Conservation (phyloP, 2,797 vertebrate species). For the Danio jaintianensis region DNA sequence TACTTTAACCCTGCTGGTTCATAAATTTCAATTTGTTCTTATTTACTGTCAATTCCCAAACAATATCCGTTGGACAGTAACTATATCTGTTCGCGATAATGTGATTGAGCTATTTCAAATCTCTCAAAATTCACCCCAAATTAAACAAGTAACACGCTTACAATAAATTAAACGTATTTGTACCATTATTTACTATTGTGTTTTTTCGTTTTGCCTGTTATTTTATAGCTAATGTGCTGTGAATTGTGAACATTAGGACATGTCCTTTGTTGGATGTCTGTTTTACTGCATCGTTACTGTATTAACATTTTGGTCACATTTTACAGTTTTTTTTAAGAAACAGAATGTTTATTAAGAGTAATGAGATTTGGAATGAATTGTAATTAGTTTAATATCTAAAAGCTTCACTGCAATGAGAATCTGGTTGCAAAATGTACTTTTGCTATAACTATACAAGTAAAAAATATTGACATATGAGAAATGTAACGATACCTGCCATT, state of each 20-base stretch:
- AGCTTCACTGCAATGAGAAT: neutral
- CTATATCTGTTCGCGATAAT: neutral
- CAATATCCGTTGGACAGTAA: neutral
- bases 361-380: neutral
- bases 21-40: neutral
- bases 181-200: neutral
- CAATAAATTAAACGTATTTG: neutral
- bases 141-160: neutral
- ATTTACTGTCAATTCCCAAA: neutral
- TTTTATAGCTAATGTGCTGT: neutral
- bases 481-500: no score
- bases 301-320: no score
- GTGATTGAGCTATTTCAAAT: neutral
- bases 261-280: neutral
- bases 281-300: neutral
- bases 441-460: no score
- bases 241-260: no score
- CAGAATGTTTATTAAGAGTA: neutral
- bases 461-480: no score
- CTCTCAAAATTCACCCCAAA: neutral
- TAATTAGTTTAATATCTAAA: neutral
- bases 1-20: no score
- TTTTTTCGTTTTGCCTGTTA: no score
- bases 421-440: neutral
- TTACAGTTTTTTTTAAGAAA: no score